These are phyloP conservation scores for Sphaerodactylus townsendi DNA, from an alignment of 2,113 vertebrate genomes.

Conservation along the genomic window DNA sequence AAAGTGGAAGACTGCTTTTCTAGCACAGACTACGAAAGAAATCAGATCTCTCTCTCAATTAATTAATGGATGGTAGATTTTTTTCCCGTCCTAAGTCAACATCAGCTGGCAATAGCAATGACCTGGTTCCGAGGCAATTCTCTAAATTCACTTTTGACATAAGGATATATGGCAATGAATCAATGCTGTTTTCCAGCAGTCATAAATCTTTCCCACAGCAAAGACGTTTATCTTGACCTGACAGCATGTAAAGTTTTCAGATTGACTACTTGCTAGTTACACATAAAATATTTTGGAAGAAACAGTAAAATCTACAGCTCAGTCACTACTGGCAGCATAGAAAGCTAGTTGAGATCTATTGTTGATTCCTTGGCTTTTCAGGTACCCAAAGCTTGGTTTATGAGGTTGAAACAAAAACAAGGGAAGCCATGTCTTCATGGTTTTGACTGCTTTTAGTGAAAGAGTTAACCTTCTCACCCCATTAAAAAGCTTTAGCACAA, in stretches of 20 bases:
- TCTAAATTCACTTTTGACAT: neutral
- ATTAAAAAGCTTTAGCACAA: neutral
- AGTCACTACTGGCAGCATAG: neutral
- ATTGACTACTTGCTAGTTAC: neutral
- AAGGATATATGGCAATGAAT: neutral
- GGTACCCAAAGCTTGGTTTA: neutral
- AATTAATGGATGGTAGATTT: neutral
- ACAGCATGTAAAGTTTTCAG: neutral
- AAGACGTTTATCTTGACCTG: neutral
- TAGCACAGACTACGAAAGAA: neutral
- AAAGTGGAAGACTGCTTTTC: neutral
- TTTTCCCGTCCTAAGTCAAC: neutral
- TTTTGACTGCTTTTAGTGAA: neutral
- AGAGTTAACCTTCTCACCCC: neutral
- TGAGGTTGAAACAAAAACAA: neutral
- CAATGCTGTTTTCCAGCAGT: conserved; percentile 1
- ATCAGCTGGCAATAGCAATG: neutral
- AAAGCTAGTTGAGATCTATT: neutral
- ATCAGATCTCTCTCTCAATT: neutral
- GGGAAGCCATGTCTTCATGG: neutral
- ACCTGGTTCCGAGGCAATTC: neutral
- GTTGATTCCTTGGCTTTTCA: neutral
- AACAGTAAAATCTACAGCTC: neutral
- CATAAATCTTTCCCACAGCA: neutral
- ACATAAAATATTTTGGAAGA: conserved; percentile 1